Base-by-base conservation (phyloP, 2,888 invertebrate species). In the Thereva unica region DNA sequence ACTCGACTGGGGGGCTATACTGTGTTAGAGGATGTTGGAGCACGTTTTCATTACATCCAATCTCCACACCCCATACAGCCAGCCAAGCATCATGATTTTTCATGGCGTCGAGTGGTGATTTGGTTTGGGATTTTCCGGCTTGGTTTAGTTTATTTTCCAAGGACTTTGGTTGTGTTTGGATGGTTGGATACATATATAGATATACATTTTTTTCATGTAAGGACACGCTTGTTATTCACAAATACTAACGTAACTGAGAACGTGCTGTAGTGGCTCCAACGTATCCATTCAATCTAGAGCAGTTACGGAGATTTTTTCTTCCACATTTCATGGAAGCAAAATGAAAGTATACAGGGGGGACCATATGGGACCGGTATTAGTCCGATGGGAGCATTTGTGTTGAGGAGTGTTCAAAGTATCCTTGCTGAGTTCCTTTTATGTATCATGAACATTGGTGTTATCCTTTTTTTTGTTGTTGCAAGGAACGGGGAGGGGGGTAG, bases 81-180 rank as follows among this genome's bases (percentile, higher is more conserved):
- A 63, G 55, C 55, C 45, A 65, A 55, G 47, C 55, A 55, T 64
- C 64, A 64, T 64, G 67, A 68, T 68, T 68, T 68, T 68, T 68
- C 67, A 68, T 68, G 67, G 64, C 64, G 67, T 54, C 67, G 64
- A 68, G 67, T 68, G 67, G 64, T 68, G 67, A 68, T 64, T 68
- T 64, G 45, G 59, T 68, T 64, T 57, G 64, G 67, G 52, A 57
- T 67, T 67, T 61, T 61, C 50, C 61, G 50, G 35, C 61, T 61
- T 61, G 61, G 50, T 61, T 49, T 61, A 41, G 61, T 61, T 50
- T 61, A 61, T 61, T 61, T 61, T 61, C 50, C 61, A 61, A 23
- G 23, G 23, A 23, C 23, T 23, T 23, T 23, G 23, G 23, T 23
- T 23, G 23, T 23, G 23, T 23, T 23, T 23, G 23, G 23, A 23